A percentile compares a stretch with the other conserved stretches of the same genome.
These are phyloP conservation scores for Penelope pileata DNA, from an alignment of 2,113 vertebrate genomes.

Conservation along the genomic window DNA sequence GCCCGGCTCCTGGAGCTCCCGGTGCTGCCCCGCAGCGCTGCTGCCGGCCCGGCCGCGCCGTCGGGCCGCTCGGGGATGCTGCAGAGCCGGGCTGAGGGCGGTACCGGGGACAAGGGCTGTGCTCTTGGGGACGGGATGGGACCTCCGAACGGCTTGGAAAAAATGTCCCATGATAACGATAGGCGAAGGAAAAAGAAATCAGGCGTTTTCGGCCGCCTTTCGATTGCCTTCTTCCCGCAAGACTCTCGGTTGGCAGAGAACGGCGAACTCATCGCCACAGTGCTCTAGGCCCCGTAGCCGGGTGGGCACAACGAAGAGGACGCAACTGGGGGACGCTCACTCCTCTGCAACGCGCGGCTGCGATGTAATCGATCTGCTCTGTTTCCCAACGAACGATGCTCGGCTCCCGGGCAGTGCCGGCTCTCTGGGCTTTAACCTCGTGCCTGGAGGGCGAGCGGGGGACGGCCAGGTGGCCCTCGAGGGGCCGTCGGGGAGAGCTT, in stretches of 20 bases:
- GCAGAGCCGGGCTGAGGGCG: not conserved
- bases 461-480: not conserved
- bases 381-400: not conserved
- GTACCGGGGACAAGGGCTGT: not conserved
- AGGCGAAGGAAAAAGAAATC: too few relatives aligned
- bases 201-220: not conserved
- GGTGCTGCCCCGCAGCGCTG: not conserved
- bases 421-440: not conserved
- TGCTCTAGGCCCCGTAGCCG: too few relatives aligned
- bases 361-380: not conserved
- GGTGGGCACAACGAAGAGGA: fast-evolving
- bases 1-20: too few relatives aligned
- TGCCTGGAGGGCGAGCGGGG: not conserved
- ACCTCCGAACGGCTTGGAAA: fast-evolving
- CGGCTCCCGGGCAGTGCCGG: not conserved
- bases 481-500: too few relatives aligned
- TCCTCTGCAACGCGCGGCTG: too few relatives aligned
- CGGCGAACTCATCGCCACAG: not conserved
- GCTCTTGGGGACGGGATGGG: fast-evolving
- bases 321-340: not conserved
- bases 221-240: not conserved
- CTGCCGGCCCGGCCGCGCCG: not conserved
- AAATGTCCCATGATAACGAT: not conserved
- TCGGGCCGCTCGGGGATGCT: not conserved
- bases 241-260: not conserved